A percentile compares a stretch with the other conserved stretches of the same genome.
Conservation (phyloP, 2,797 vertebrate species). For the Bucorvus abyssinicus region DNA sequence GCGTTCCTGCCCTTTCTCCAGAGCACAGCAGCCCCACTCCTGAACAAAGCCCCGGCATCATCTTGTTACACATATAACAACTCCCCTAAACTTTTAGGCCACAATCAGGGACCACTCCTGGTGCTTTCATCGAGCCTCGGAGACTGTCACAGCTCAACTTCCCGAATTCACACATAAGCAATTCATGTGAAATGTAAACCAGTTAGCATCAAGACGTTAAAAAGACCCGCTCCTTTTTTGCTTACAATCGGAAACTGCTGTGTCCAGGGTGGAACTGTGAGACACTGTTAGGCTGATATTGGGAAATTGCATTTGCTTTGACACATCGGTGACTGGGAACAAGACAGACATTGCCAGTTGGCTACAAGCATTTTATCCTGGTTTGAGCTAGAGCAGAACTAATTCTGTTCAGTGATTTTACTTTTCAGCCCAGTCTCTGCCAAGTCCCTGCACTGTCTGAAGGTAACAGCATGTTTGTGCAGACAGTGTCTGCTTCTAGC, state of each 20-base stretch:
- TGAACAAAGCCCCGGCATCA: neutral
- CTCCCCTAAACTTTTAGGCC: neutral
- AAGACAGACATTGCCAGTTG: neutral
- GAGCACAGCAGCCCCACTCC: neutral
- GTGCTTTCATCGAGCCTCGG: neutral
- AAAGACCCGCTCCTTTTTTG: neutral
- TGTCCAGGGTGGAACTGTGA: neutral
- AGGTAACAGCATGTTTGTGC: too few relatives aligned
- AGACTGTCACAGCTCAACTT: neutral
- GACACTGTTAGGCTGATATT: neutral
- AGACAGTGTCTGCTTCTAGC: too few relatives aligned
- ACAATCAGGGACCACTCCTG: neutral
- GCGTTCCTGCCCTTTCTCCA: neutral
- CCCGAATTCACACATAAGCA: neutral
- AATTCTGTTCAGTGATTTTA: too few relatives aligned
- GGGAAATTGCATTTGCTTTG: neutral
- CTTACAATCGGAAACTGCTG: neutral
- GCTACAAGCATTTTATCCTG: neutral
- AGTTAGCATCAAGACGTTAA: neutral
- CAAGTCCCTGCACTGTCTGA: too few relatives aligned
- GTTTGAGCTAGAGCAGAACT: too few relatives aligned
- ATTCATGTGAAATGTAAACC: neutral
- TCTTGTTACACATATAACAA: fast-evolving
- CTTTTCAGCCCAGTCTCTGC: too few relatives aligned
- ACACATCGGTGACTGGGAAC: fast-evolving